Evolutionary conservation across 2,113 vertebrate species (phyloP).

Genomic region (Poecile atricapillus): DNA sequence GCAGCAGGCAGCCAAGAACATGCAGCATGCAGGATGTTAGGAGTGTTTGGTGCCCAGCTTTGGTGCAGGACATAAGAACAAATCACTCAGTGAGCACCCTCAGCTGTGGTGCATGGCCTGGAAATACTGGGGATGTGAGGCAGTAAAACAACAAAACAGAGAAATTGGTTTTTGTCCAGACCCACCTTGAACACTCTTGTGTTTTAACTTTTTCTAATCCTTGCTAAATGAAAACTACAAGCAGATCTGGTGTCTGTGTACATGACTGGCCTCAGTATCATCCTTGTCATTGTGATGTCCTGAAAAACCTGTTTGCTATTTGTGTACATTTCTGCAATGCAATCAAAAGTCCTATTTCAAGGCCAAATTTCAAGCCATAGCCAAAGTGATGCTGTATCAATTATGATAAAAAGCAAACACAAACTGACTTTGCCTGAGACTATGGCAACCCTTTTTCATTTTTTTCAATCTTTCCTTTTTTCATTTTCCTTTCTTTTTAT

Average conservation of each 20-base stretch:
- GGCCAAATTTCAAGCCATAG: not conserved
- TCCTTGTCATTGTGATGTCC: not conserved
- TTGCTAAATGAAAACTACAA: not conserved
- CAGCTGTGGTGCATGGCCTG: not conserved
- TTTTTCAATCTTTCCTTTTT: too few species aligned
- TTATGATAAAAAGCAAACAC: not conserved
- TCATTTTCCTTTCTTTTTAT: not conserved
- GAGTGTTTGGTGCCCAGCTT: fast-evolving
- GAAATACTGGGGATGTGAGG: not conserved
- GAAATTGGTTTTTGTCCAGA: not conserved
- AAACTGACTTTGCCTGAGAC: not conserved
- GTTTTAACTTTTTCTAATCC: not conserved
- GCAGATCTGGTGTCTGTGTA: not conserved
- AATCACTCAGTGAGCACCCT: not conserved
- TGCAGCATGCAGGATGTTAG: not conserved
- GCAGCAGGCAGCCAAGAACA: not conserved
- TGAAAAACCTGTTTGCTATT: not conserved
- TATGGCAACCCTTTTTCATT: not conserved
- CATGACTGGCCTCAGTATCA: not conserved
- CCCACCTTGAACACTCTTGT: not conserved
- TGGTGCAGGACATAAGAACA: not conserved
- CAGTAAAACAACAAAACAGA: not conserved
- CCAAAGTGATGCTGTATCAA: not conserved
- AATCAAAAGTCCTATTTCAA: not conserved
- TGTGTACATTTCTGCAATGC: not conserved